A percentile compares a stretch with the other conserved stretches of the same genome.
phyloP scores from a whole-genome alignment of 92 coral and sea anemone genomes.

The Porites evermanni region DNA sequence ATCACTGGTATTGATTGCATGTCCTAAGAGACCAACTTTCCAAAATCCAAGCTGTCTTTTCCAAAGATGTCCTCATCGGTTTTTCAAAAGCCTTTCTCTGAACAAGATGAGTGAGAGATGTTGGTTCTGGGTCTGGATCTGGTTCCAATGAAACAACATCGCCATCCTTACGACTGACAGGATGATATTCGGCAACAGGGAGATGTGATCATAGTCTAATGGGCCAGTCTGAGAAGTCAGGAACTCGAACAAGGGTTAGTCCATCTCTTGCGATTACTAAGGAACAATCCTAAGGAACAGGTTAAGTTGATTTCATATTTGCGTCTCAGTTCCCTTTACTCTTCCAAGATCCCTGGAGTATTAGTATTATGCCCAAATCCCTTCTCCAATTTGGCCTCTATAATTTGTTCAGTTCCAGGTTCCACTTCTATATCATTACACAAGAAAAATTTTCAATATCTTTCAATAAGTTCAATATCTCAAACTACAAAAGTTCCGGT shows the following conservation, averaged over 20 bases:
- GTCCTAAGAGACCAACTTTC: conserved; percentile 33
- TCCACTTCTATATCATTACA: conserved; percentile 2
- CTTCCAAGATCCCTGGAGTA: conserved; percentile 51
- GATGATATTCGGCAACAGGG: background rate
- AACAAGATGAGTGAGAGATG: background rate
- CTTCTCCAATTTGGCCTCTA: conserved; percentile 1
- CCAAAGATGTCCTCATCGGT: conserved; percentile 46
- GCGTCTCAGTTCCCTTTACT: conserved; percentile 4
- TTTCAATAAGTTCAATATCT: conserved; percentile 51
- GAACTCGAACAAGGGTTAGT: conserved; percentile 18
- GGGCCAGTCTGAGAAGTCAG: conserved; percentile 29
- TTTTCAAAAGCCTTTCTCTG: conserved; percentile 17
- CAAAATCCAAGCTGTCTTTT: conserved; percentile 33
- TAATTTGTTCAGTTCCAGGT: conserved; percentile 39
- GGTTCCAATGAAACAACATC: background rate
- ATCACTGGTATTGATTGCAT: conserved; percentile 45
- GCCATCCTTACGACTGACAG: no score
- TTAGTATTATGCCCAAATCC: conserved; percentile 36
- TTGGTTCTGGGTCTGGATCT: background rate
- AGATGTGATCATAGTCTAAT: conserved; percentile 22
- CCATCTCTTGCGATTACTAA: conserved; percentile 50
- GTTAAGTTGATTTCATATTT: conserved; percentile 23
- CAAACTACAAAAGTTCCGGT: conserved; percentile 38
- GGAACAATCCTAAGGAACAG: conserved; percentile 18
- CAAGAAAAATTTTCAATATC: conserved; percentile 12